A percentile compares a stretch with the other conserved stretches of the same genome.
phyloP scores from a whole-genome alignment of 1,140 invertebrate species.

The Hycleus phaleratus region DNA sequence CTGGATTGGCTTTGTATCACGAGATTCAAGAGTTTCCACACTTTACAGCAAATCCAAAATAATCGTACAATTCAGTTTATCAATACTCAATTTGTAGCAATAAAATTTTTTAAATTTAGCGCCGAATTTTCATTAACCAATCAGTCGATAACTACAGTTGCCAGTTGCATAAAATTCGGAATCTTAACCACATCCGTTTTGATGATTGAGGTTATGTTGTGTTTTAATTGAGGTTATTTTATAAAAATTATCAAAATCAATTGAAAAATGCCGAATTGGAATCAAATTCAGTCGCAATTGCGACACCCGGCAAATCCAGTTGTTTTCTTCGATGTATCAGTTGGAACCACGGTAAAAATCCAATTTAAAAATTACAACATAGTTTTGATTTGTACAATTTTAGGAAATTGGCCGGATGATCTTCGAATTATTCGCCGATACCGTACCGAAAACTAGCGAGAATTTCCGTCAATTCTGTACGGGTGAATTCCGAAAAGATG shows the following conservation, averaged over 20 bases:
- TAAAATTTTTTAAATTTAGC: too few species aligned
- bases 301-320: conserved; percentile 90
- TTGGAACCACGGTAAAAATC: conserved; percentile 72
- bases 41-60: conserved; percentile 21
- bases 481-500: conserved; percentile 84
- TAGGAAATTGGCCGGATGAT: conserved; percentile 88
- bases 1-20: conserved; percentile 52
- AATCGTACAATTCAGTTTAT: neutral
- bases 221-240: neutral
- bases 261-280: conserved; percentile 75
- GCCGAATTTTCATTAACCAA: too few species aligned
- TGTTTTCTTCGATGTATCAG: conserved; percentile 92
- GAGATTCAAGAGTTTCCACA: conserved; percentile 41
- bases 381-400: conserved; percentile 1
- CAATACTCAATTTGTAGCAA: too few species aligned
- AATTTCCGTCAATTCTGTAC: conserved; percentile 99
- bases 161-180: neutral
- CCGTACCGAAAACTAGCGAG: conserved; percentile 95
- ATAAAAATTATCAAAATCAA: neutral
- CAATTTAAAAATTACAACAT: neutral
- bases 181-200: neutral
- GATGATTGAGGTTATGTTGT: conserved; percentile 2
- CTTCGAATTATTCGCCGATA: conserved; percentile 94
- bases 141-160: too few species aligned
- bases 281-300: conserved; percentile 87